phyloP scores from a whole-genome alignment of 1,140 invertebrate species.

The Chelonus insularis region DNA sequence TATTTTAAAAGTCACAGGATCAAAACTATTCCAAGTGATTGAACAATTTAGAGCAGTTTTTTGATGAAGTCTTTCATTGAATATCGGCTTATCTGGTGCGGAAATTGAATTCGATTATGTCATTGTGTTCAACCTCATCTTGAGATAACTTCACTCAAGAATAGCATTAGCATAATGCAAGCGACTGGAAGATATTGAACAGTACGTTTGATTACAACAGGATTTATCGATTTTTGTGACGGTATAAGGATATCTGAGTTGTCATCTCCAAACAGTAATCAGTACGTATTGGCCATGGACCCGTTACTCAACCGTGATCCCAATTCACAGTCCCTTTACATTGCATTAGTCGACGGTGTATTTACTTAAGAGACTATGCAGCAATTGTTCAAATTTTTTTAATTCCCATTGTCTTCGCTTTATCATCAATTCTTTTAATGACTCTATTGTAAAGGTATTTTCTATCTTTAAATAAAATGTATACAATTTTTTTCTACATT shows the following conservation, averaged over 20 bases:
- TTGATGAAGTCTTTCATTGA: too few species aligned
- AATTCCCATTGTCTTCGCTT: too few species aligned
- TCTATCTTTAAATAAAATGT: too few species aligned
- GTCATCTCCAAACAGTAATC: slow-evolving; percentile 36
- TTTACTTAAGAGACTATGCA: not conserved
- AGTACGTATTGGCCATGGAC: slow-evolving; percentile 38
- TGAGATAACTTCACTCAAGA: slow-evolving; percentile 19
- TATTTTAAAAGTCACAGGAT: too few species aligned
- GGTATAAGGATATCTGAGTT: slow-evolving; percentile 46
- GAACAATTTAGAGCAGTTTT: too few species aligned
- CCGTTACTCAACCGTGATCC: slow-evolving; percentile 48
- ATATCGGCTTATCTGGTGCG: slow-evolving; percentile 1
- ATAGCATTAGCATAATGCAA: slow-evolving; percentile 44
- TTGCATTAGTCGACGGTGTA: slow-evolving; percentile 32
- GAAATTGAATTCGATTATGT: slow-evolving; percentile 33
- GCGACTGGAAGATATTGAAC: slow-evolving; percentile 43
- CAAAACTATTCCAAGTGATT: too few species aligned
- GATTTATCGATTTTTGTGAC: slow-evolving; percentile 41
- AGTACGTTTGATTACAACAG: slow-evolving; percentile 25
- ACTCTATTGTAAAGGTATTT: too few species aligned
- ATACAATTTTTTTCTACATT: too few species aligned
- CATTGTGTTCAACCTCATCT: not conserved
- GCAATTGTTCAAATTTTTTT: too few species aligned
- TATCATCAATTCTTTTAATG: too few species aligned
- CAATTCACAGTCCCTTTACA: slow-evolving; percentile 43